Evolutionary conservation across 2,888 invertebrate species (phyloP).

Genomic region (Magallana nippona): DNA sequence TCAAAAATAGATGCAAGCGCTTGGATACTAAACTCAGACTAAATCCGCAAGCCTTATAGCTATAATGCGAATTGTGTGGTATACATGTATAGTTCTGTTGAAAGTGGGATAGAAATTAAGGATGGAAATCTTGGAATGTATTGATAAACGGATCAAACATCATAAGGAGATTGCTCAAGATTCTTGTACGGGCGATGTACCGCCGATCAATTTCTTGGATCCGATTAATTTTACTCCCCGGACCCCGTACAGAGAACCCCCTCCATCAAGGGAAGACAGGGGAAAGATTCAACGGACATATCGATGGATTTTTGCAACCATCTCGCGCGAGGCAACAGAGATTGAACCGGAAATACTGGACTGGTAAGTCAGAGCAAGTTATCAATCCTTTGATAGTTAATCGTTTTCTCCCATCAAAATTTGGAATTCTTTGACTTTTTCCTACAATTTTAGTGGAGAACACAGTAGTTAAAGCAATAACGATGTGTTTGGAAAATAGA

Average conservation of each 20-base stretch:
- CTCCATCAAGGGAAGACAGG: conserved; percentile 15
- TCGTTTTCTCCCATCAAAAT: too few species aligned
- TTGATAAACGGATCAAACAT: conserved; percentile 3
- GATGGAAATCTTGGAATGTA: not conserved
- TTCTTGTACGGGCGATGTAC: not conserved
- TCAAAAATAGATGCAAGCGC: not conserved
- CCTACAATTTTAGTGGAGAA: too few species aligned
- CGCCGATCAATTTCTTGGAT: conserved; percentile 28
- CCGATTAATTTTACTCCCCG: conserved; percentile 28
- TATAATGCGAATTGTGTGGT: too few species aligned
- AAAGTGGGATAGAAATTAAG: not conserved
- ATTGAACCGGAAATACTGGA: not conserved
- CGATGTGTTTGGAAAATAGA: too few species aligned
- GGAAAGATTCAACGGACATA: not conserved
- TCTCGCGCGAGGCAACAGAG: not conserved
- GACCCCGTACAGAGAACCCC: not conserved
- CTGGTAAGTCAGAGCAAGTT: not conserved
- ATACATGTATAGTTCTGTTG: too few species aligned
- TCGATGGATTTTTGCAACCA: conserved; percentile 18
- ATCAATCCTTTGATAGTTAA: too few species aligned
- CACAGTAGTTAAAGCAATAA: too few species aligned
- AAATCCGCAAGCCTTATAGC: too few species aligned
- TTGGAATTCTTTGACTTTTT: too few species aligned
- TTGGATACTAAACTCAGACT: too few species aligned
- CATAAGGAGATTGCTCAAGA: not conserved